These are phyloP conservation scores for Onychorhynchus coronatus DNA, from an alignment of 2,113 vertebrate genomes.

Conservation along the genomic window DNA sequence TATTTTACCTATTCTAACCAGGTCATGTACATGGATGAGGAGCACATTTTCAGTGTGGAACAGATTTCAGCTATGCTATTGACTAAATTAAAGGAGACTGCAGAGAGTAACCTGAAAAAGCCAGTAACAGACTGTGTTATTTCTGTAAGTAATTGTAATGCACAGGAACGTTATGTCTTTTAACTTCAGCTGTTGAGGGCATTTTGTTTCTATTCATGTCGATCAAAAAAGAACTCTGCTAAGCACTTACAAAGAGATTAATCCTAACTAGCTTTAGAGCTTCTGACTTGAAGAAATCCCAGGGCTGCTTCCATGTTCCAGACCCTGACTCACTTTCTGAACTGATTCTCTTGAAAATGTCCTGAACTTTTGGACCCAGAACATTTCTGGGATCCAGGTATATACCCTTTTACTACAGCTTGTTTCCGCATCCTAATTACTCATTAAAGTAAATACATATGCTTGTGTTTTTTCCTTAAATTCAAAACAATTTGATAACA, in stretches of 20 bases:
- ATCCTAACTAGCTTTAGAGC: constrained; percentile 22
- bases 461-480: neutral
- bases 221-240: neutral
- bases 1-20: neutral
- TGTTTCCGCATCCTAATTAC: neutral
- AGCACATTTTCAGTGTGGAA: constrained; percentile 79
- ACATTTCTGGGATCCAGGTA: neutral
- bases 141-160: constrained; percentile 77
- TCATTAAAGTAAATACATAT: neutral
- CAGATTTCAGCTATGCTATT: constrained; percentile 84
- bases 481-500: neutral
- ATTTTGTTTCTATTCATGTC: constrained; percentile 8
- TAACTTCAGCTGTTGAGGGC: neutral
- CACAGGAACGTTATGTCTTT: neutral
- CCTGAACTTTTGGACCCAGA: neutral
- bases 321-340: neutral
- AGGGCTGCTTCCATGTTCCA: neutral
- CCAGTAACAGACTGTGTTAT: constrained; percentile 85
- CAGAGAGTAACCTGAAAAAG: constrained; percentile 81
- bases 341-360: neutral
- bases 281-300: constrained; percentile 10
- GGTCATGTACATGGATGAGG: constrained; percentile 84
- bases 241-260: constrained; percentile 6
- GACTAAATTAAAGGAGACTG: constrained; percentile 83
- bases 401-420: neutral